phyloP scores from a whole-genome alignment of 2,113 vertebrate species.

The Forbesichthys agassizii region DNA sequence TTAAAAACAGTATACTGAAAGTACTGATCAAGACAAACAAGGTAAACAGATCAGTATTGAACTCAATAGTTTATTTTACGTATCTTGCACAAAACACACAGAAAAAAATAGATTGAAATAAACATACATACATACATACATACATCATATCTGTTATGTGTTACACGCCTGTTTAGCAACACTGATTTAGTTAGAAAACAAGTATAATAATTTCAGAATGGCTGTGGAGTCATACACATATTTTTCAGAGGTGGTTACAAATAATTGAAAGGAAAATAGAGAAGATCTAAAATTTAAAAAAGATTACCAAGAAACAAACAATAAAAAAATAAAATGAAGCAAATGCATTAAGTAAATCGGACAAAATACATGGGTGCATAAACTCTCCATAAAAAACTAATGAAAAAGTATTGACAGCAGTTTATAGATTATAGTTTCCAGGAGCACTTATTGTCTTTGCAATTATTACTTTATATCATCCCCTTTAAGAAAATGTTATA shows the following conservation, averaged over 20 bases:
- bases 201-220: slow-evolving; percentile 35
- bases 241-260: slow-evolving; percentile 20
- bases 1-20: too few species aligned
- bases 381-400: slow-evolving; percentile 35
- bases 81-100: slow-evolving; percentile 70
- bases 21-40: background rate
- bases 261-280: slow-evolving; percentile 11
- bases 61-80: slow-evolving; percentile 71
- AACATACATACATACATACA: slow-evolving; percentile 46
- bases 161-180: slow-evolving; percentile 33
- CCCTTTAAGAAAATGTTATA: slow-evolving; percentile 49
- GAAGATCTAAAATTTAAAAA: slow-evolving; percentile 31
- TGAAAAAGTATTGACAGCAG: slow-evolving; percentile 50
- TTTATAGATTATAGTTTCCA: slow-evolving; percentile 61
- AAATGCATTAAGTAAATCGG: slow-evolving; percentile 36
- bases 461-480: slow-evolving; percentile 53
- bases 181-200: slow-evolving; percentile 45
- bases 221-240: slow-evolving; percentile 31
- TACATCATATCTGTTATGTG: slow-evolving; percentile 42
- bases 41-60: slow-evolving; percentile 20
- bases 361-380: slow-evolving; percentile 30
- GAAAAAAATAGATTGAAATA: slow-evolving; percentile 49
- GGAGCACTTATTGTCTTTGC: slow-evolving; percentile 55
- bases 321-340: slow-evolving; percentile 34
- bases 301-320: slow-evolving; percentile 28